Evolutionary conservation across 2,797 vertebrate genomes (phyloP), one percentile per base, ranked within the genome.

Genomic region (Acridotheres tristis): DNA sequence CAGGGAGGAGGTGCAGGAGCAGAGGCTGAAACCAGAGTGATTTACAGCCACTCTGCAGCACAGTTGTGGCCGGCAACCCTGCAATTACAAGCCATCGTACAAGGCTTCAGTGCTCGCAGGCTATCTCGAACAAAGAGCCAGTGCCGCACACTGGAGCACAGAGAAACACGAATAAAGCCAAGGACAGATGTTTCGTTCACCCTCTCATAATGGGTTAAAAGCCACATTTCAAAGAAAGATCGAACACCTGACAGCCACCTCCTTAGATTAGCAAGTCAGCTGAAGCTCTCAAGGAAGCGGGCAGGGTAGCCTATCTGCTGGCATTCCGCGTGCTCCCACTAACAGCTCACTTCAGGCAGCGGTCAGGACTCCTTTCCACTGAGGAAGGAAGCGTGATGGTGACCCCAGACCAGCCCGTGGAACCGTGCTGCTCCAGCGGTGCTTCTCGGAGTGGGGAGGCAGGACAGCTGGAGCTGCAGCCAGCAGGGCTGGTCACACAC

Each of bases 31-130:
- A 51, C 47, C 63, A 10, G 81, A 68, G 61, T 94, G 90, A 94
- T 96, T 96, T 97, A 96, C 87, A 93, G 86, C 76, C 73, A 25
- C 73, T 86, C 90, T 93, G 94, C 93, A 87, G 90, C 61, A 1
- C 13, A 3, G 47, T 45, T 36, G 89, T 89, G 78, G 86, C 82
- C 29, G 0, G 61, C 84, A 95, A 20, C 71, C 65, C 85, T 84
- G 90, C 85, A 90, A 91, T 85, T 91, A 89, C 69, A n/a, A 83
- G 40, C 89, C 89, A 73, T 48, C 0, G 0, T 17, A 74, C 47
- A 20, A 47, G 63, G 81, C 47, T 93, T 68, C 63, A 38, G 83
- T 3, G 5, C 53, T 91, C 2, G 0, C 42, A 38, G 48, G 80
- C 71, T 34, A 42, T 22, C 45, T 72, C 23, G 2, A 69, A 94